Evolutionary conservation across 1,140 invertebrate genomes (phyloP), one percentile per base, ranked within the genome.

Genomic region (Portunus trituberculatus): DNA sequence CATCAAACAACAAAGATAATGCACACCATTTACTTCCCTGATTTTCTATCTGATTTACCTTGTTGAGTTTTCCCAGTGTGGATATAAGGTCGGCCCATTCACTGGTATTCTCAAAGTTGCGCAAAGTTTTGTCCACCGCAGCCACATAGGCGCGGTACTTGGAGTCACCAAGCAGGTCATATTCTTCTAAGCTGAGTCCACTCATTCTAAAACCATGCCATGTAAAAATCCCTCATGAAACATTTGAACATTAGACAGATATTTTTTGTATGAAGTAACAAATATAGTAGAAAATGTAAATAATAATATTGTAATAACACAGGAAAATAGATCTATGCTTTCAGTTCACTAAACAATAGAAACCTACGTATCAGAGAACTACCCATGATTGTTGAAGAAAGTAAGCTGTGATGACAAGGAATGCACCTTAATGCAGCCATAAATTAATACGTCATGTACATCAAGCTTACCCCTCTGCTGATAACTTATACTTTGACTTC

Each of bases 51-150:
- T 7, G 20, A 95, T 95, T 96, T 97, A 99, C 99, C 97, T 99
- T 99, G 97, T 99, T 99, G 28, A 99, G 97, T 97, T 99, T 99
- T 95, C 98, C 98, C 86, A 99, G 97, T 31, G 99, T 98, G 92
- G 98, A 98, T 96, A 99, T 99, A 39, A 99, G 97, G 97, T 99
- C 99, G 95, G 99, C 98, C 99, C 99, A 99, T 98, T 99, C 99
- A 96, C 98, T 99, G 31, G 99, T 99, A 96, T 98, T 99, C 96
- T 99, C 99, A 97, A 99, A 99, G 97, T 98, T 98, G 96, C 99
- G 99, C 39, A 99, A 97, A 67, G 98, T 98, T 97, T 99, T 99
- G 96, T 99, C 99, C 82, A 99, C 98, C 82, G 98, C 98, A 86
- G 98, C 97, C 83, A 98, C 98, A 97, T 98, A 98, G 94, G 97